Conservation (phyloP, 2,888 invertebrate species). For the Nysson spinosus region DNA sequence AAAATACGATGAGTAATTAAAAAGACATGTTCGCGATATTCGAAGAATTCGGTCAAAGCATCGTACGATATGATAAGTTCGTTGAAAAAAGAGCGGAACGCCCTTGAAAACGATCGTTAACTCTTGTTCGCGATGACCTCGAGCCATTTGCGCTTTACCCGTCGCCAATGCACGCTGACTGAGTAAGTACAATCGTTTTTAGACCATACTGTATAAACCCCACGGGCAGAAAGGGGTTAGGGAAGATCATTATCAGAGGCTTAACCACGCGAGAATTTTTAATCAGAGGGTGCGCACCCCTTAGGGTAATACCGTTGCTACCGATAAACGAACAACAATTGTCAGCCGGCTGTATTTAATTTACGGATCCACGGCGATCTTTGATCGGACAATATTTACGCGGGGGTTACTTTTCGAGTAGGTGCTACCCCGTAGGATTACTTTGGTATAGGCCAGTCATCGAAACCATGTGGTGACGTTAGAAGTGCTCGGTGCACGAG, state of each 20-base stretch:
- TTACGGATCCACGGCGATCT: constrained; percentile 24
- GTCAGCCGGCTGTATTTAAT: constrained; percentile 62
- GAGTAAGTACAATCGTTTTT: constrained; percentile 74
- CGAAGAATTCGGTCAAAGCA: neutral
- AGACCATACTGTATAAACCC: constrained; percentile 71
- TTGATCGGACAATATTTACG: constrained; percentile 61
- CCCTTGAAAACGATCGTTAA: constrained; percentile 67
- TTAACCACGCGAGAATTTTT: constrained; percentile 78
- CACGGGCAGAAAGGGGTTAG: constrained; percentile 73
- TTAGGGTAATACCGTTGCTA: constrained; percentile 72
- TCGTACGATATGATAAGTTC: constrained; percentile 1
- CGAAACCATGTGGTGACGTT: constrained; percentile 65
- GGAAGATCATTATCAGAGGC: constrained; percentile 78
- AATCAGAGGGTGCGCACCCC: constrained; percentile 78
- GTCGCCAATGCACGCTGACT: constrained; percentile 67
- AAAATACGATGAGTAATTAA: too few species aligned
- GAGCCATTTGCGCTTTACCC: constrained; percentile 70
- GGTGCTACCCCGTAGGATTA: constrained; percentile 65
- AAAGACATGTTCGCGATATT: too few species aligned
- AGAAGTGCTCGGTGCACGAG: constrained; percentile 53
- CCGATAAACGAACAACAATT: constrained; percentile 70
- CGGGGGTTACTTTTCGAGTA: constrained; percentile 57
- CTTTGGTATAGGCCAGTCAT: constrained; percentile 65
- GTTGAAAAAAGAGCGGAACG: constrained; percentile 31
- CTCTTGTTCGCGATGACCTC: constrained; percentile 70